phyloP scores from a whole-genome alignment of 2,888 invertebrate species.

The Pediacus dermestoides region DNA sequence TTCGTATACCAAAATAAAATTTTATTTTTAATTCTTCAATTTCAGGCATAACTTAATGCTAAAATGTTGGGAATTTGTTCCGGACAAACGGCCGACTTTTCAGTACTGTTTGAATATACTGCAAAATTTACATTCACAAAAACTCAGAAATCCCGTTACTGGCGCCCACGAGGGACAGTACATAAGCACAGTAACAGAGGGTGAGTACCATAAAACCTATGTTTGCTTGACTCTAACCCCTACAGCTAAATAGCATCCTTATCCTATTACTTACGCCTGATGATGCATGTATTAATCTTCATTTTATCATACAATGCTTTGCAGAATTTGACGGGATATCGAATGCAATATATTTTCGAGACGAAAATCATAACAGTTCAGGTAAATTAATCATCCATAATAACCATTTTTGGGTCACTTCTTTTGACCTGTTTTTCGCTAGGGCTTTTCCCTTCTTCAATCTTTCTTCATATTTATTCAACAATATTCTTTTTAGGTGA shows the following conservation, averaged over 20 bases:
- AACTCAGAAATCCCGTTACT: constrained; percentile 43
- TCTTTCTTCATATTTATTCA: too few species aligned
- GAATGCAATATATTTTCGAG: constrained; percentile 75
- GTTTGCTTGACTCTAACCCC: constrained; percentile 3
- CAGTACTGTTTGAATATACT: constrained; percentile 71
- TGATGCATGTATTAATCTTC: constrained; percentile 16
- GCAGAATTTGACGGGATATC: constrained; percentile 65
- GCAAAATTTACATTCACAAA: constrained; percentile 44
- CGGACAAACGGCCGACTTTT: constrained; percentile 84
- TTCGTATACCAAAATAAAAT: neutral
- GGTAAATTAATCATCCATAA: constrained; percentile 37
- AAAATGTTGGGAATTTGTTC: constrained; percentile 82
- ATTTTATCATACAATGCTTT: constrained; percentile 35
- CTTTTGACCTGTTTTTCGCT: too few species aligned
- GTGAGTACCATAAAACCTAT: constrained; percentile 38
- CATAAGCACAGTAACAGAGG: constrained; percentile 48
- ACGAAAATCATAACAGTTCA: constrained; percentile 67
- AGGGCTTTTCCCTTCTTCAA: too few species aligned
- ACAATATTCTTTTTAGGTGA: constrained; percentile 42
- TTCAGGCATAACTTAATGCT: constrained; percentile 79
- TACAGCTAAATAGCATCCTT: constrained; percentile 2
- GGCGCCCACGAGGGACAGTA: constrained; percentile 52
- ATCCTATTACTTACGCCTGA: too few species aligned
- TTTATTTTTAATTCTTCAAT: neutral
- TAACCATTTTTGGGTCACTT: constrained; percentile 8